These are phyloP conservation scores for Crocodylus rhombifer DNA, from an alignment of 2,797 vertebrate species.

Conservation along the genomic window DNA sequence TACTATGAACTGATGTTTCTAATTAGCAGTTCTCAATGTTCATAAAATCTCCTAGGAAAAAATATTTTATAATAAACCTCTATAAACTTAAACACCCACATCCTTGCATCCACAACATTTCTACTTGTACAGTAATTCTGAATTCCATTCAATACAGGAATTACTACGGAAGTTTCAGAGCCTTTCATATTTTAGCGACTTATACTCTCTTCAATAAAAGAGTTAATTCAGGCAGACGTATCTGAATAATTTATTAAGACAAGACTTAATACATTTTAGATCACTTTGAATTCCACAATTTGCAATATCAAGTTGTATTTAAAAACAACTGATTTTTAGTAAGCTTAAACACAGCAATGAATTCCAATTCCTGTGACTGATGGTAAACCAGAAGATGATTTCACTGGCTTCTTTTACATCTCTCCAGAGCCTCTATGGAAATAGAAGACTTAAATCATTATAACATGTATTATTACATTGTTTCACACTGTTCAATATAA, in stretches of 20 bases:
- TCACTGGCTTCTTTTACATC: too few relatives aligned
- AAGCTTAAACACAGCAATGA: not conserved
- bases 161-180: not conserved
- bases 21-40: not conserved
- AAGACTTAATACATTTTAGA: accelerated
- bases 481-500: not conserved
- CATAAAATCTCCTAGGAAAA: not conserved
- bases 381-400: not conserved
- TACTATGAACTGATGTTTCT: not conserved
- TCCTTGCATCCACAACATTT: not conserved
- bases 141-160: not conserved
- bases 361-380: not conserved
- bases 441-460: accelerated
- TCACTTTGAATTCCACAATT: not conserved
- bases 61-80: not conserved
- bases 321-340: not conserved
- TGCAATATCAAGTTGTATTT: not conserved
- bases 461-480: not conserved
- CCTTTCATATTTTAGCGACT: not conserved
- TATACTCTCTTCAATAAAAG: not conserved
- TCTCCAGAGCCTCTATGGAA: too few relatives aligned
- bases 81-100: not conserved
- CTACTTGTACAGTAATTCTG: not conserved
- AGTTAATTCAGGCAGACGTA: not conserved
- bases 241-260: not conserved